Evolutionary conservation across 2,888 invertebrate species (phyloP).

Genomic region (Drosophila niveifrons): DNA sequence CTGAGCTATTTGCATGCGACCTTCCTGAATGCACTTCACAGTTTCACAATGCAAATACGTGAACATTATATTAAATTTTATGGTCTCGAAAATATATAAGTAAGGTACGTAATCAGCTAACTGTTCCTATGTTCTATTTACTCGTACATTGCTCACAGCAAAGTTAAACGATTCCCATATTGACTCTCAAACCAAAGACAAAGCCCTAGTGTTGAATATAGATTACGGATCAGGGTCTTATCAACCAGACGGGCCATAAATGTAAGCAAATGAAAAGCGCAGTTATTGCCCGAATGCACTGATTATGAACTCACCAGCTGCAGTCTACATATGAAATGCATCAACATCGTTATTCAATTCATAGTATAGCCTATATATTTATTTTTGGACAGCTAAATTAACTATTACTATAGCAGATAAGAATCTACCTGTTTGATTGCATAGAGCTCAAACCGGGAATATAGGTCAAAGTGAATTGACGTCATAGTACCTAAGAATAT

Average conservation of each 20-base stretch:
- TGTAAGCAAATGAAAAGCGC: conserved; percentile 14
- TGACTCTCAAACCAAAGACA: not conserved
- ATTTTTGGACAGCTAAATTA: not conserved
- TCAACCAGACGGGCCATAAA: conserved; percentile 14
- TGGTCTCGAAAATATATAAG: not conserved
- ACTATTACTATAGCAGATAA: not conserved
- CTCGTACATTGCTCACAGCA: conserved; percentile 10
- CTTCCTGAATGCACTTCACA: conserved; percentile 55
- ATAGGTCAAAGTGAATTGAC: too few species aligned
- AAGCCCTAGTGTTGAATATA: conserved; percentile 5
- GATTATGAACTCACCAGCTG: conserved; percentile 27
- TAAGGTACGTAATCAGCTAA: conserved; percentile 35
- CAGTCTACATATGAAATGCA: conserved; percentile 1
- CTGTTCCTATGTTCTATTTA: conserved; percentile 16
- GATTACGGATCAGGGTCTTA: conserved; percentile 24
- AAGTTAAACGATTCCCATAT: conserved; percentile 3
- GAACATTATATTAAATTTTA: conserved; percentile 40
- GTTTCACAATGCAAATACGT: conserved; percentile 63
- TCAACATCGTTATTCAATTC: not conserved
- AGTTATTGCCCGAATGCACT: conserved; percentile 33
- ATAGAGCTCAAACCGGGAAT: too few species aligned
- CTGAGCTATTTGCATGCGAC: conserved; percentile 46
- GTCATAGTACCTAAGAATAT: too few species aligned
- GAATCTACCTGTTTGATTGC: not conserved
- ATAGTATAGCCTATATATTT: not conserved